phyloP scores from a whole-genome alignment of 2,113 vertebrate species.

The Syngnathus scovelli region DNA sequence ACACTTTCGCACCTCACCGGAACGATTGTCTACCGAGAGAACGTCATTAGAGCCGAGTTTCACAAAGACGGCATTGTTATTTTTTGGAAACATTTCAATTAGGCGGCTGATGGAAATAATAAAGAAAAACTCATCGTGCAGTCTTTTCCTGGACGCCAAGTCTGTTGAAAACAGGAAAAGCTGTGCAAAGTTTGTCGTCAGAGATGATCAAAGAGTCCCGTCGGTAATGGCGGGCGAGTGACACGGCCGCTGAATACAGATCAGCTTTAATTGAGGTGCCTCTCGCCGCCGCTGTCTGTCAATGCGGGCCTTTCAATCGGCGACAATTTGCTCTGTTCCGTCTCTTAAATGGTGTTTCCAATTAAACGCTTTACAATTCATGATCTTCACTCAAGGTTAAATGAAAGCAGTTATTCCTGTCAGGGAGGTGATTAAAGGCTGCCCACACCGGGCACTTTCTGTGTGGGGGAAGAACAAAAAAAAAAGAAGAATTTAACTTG shows the following conservation, averaged over 20 bases:
- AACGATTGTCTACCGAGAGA: constrained; percentile 72
- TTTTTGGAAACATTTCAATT: constrained; percentile 74
- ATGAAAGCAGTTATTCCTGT: constrained; percentile 99
- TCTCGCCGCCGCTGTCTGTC: constrained; percentile 99
- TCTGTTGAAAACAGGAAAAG: constrained; percentile 92
- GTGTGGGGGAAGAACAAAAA: constrained; percentile 71
- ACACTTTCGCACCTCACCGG: constrained; percentile 75
- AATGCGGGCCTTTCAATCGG: constrained; percentile 99
- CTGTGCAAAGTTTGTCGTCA: constrained; percentile 81
- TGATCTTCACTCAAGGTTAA: constrained; percentile 99
- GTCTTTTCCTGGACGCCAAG: constrained; percentile 71
- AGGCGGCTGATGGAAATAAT: constrained; percentile 60
- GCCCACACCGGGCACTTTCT: constrained; percentile 96
- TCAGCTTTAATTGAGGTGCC: constrained; percentile 98
- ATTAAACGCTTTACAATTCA: constrained; percentile 99
- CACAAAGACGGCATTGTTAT: constrained; percentile 63
- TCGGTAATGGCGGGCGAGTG: constrained; percentile 89
- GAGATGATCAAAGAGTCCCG: constrained; percentile 88
- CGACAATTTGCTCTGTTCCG: constrained; percentile 99
- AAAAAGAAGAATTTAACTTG: constrained; percentile 95
- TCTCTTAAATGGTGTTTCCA: constrained; percentile 99
- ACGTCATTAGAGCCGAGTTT: constrained; percentile 69
- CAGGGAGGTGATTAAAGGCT: constrained; percentile 99
- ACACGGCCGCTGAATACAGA: constrained; percentile 95
- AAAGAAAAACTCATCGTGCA: constrained; percentile 42